A percentile compares a stretch with the other conserved stretches of the same genome.
Evolutionary conservation across 2,888 invertebrate species (phyloP).

Genomic region (Tenthredo notha): DNA sequence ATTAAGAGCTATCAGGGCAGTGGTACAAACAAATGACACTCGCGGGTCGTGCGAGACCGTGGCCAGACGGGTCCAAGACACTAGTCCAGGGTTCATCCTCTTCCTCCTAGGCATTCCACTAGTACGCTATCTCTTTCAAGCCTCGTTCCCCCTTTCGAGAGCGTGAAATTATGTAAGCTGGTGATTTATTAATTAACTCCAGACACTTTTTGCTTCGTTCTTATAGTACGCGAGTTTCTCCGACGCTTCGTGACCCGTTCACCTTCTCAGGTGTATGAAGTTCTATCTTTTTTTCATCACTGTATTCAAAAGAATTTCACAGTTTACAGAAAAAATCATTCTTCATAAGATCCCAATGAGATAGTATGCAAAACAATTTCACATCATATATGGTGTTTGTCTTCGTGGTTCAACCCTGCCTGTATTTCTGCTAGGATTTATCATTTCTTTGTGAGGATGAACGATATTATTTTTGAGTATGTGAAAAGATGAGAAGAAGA

Average conservation of each 20-base stretch:
- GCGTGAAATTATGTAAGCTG: slow-evolving; percentile 47
- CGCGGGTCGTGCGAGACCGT: slow-evolving; percentile 54
- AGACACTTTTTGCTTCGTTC: slow-evolving; percentile 27
- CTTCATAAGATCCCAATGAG: neutral
- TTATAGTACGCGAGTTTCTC: neutral
- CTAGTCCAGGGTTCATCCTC: slow-evolving; percentile 41
- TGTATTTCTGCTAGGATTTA: neutral
- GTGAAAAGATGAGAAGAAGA: neutral
- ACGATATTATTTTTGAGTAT: neutral
- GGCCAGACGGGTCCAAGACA: slow-evolving; percentile 51
- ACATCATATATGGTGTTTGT: neutral
- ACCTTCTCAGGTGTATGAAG: neutral
- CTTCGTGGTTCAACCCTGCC: neutral
- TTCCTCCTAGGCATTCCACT: slow-evolving; percentile 43
- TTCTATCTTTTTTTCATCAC: neutral
- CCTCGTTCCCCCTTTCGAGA: neutral
- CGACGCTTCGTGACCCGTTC: slow-evolving; percentile 8
- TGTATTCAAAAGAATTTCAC: neutral
- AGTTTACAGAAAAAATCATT: neutral
- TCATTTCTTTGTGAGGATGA: neutral
- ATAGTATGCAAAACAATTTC: neutral
- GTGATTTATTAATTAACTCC: slow-evolving; percentile 44
- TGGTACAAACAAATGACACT: slow-evolving; percentile 55
- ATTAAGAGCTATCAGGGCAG: slow-evolving; percentile 55
- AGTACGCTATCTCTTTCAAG: slow-evolving; percentile 17